A percentile compares a stretch with the other conserved stretches of the same genome.
phyloP scores from a whole-genome alignment of 2,113 vertebrate species.

The Nipponia nippon region DNA sequence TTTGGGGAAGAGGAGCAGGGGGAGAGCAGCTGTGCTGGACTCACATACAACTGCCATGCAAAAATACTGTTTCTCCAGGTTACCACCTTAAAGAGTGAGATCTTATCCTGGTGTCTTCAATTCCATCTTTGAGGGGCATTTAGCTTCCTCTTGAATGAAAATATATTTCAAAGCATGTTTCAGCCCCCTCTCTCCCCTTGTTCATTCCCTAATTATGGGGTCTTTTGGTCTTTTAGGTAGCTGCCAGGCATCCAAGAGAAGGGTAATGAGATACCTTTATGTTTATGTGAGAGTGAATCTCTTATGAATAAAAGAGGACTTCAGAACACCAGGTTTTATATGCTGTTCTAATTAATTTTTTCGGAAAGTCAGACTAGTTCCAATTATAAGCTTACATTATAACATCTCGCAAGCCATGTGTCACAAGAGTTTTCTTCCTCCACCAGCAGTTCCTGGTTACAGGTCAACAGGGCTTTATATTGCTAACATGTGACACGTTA shows the following conservation, averaged over 20 bases:
- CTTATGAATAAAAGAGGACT: background rate
- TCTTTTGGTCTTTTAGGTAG: background rate
- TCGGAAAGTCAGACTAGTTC: background rate
- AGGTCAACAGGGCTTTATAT: background rate
- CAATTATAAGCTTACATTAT: background rate
- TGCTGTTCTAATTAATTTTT: background rate
- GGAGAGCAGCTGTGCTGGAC: background rate
- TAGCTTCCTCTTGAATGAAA: background rate
- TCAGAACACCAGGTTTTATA: background rate
- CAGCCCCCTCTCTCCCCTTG: background rate
- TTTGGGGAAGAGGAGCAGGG: background rate
- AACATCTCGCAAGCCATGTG: background rate
- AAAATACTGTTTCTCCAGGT: background rate
- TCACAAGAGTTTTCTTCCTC: background rate
- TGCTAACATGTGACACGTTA: background rate
- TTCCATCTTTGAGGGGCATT: background rate
- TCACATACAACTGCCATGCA: background rate
- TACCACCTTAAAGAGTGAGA: background rate
- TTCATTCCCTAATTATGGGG: background rate
- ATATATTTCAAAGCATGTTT: background rate
- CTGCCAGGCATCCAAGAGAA: background rate
- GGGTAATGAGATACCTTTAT: background rate
- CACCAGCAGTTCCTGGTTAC: background rate
- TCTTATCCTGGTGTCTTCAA: background rate
- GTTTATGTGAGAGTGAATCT: background rate